phyloP scores from a whole-genome alignment of 2,113 vertebrate genomes.

The Sebastes fasciatus region DNA sequence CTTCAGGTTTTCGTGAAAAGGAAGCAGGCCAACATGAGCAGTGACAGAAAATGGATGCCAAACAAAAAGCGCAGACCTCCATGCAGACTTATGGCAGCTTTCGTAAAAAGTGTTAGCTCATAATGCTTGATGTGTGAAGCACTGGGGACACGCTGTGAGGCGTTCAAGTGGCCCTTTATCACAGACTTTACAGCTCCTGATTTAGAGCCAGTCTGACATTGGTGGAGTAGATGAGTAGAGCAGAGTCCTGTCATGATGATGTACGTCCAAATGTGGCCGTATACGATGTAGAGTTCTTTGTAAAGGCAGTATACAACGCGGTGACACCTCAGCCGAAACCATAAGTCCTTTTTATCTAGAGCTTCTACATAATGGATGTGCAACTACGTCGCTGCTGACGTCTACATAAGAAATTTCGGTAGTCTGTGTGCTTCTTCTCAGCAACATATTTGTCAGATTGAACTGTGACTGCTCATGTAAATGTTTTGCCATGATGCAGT shows the following conservation, averaged over 20 bases:
- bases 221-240: conserved; percentile 30
- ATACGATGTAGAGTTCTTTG: conserved; percentile 11
- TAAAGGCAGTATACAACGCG: conserved; percentile 12
- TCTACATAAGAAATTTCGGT: conserved; percentile 10
- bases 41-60: neutral
- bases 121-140: conserved; percentile 12
- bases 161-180: conserved; percentile 49
- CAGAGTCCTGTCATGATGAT: conserved; percentile 32
- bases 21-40: neutral
- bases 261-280: conserved; percentile 44
- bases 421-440: neutral
- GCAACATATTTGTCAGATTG: conserved; percentile 1
- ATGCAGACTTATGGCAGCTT: conserved; percentile 7
- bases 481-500: neutral
- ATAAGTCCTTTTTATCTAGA: conserved; percentile 23
- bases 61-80: neutral
- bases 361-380: neutral
- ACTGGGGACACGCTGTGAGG: conserved; percentile 5
- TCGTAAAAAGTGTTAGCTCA: conserved; percentile 6
- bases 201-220: conserved; percentile 53
- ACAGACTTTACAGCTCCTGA: conserved; percentile 58
- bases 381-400: neutral
- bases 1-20: neutral
- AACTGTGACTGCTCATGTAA: conserved; percentile 13
- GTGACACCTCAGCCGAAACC: conserved; percentile 27